Conservation (phyloP, 2,113 vertebrate species). For the Leptobrachium ailaonicum region DNA sequence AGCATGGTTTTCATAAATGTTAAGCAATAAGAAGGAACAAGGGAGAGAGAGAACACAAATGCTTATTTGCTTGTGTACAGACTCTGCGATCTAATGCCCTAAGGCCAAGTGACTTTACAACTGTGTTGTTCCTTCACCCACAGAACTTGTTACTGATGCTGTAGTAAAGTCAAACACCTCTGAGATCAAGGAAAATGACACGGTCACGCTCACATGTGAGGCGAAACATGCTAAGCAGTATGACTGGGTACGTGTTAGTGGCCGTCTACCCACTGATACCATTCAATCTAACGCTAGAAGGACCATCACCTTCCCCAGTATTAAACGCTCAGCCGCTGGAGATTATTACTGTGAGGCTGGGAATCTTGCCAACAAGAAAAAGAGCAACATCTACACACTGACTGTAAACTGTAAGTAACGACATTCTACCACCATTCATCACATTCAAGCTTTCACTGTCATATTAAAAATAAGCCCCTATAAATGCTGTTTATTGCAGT, state of each 20-base stretch:
- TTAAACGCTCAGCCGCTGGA: conserved; percentile 44
- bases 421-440: background rate
- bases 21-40: too few species aligned
- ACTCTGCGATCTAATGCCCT: too few species aligned
- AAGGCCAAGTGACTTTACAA: too few species aligned
- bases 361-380: conserved; percentile 13
- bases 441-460: too few species aligned
- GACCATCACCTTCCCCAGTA: conserved; percentile 35
- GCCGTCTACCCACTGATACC: background rate
- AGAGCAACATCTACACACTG: conserved; percentile 46
- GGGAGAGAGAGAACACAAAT: too few species aligned
- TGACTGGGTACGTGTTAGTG: conserved; percentile 17
- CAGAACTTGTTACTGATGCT: conserved; percentile 36
- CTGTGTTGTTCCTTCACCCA: conserved; percentile 10
- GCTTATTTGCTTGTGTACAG: too few species aligned
- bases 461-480: too few species aligned
- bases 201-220: conserved; percentile 41
- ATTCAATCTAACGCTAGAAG: conserved; percentile 22
- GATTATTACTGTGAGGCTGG: conserved; percentile 38
- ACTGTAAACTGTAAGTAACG: conserved; percentile 51
- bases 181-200: conserved; percentile 19
- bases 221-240: background rate
- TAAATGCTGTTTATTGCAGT: too few species aligned
- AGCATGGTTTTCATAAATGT: too few species aligned
- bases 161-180: conserved; percentile 31